A percentile compares a stretch with the other conserved stretches of the same genome.
phyloP scores from a whole-genome alignment of 1,140 invertebrate species.

The Chrysomallon squamiferum region DNA sequence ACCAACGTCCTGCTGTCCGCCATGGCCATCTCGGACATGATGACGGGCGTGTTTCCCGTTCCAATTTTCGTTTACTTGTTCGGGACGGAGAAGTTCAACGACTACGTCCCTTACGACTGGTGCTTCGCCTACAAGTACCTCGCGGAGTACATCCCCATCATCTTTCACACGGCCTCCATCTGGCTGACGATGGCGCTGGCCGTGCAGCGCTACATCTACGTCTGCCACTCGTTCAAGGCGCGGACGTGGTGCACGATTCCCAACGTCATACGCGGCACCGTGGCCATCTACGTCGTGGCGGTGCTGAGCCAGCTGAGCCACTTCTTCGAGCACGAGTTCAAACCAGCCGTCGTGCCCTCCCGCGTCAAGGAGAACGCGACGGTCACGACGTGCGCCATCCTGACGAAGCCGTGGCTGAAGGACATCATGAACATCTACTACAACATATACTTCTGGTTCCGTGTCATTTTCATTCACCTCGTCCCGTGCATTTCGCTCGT shows the following conservation, averaged over 20 bases:
- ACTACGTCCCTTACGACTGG: constrained; percentile 53
- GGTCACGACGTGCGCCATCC: constrained; percentile 34
- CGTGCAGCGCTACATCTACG: constrained; percentile 87
- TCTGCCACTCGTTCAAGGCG: constrained; percentile 86
- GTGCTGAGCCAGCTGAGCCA: constrained; percentile 79
- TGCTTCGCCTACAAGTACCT: constrained; percentile 77
- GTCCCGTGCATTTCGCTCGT: constrained; percentile 88
- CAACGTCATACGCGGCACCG: constrained; percentile 78
- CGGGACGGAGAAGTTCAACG: constrained; percentile 83
- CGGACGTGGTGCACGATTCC: constrained; percentile 86
- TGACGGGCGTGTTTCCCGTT: constrained; percentile 86
- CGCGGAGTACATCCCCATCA: constrained; percentile 72
- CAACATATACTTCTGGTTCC: constrained; percentile 81
- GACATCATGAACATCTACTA: constrained; percentile 78
- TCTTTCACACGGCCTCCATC: constrained; percentile 91
- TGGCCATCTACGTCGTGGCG: constrained; percentile 77
- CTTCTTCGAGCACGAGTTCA: constrained; percentile 74
- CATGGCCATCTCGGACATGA: constrained; percentile 92
- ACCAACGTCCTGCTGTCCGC: constrained; percentile 76
- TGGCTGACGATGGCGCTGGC: constrained; percentile 86
- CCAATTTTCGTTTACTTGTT: constrained; percentile 91
- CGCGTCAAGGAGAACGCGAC: constrained; percentile 66
- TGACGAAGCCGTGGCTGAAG: constrained; percentile 39
- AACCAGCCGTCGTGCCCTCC: constrained; percentile 70
- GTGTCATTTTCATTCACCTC: constrained; percentile 89